Conservation (phyloP, 2,797 vertebrate genomes). For the Lepus oiostolus region DNA sequence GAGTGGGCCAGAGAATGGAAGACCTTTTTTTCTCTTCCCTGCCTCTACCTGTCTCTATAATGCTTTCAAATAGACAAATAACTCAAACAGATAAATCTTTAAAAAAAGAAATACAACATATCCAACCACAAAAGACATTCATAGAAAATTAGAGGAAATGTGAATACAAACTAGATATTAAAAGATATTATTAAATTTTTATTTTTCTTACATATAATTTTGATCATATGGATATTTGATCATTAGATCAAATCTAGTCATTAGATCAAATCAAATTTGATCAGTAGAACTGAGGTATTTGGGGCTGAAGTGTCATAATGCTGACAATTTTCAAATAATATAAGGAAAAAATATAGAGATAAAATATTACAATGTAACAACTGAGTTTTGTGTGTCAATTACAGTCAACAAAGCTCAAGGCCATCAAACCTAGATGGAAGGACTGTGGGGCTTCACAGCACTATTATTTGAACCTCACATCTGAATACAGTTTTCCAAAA, state of each 20-base stretch:
- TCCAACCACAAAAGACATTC: background rate
- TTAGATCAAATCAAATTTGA: background rate
- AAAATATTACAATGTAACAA: background rate
- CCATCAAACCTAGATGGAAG: background rate
- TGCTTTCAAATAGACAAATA: no score
- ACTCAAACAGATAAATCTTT: background rate
- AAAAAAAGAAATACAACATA: slow-evolving; percentile 19
- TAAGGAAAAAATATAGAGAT: background rate
- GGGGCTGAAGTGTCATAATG: background rate
- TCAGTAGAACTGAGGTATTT: background rate
- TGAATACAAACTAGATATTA: background rate
- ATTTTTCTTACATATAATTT: slow-evolving; percentile 10
- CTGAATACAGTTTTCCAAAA: background rate
- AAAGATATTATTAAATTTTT: background rate
- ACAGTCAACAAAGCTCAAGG: background rate
- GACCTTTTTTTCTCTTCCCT: no score
- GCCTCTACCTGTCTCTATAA: no score
- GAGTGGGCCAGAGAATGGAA: no score
- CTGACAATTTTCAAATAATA: background rate
- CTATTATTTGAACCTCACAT: background rate
- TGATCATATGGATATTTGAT: background rate
- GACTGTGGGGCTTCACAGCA: background rate
- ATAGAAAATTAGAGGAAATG: background rate
- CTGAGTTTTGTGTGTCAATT: background rate
- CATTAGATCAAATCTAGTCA: background rate